phyloP scores from a whole-genome alignment of 2,888 invertebrate genomes.

The Lutraria lutraria region DNA sequence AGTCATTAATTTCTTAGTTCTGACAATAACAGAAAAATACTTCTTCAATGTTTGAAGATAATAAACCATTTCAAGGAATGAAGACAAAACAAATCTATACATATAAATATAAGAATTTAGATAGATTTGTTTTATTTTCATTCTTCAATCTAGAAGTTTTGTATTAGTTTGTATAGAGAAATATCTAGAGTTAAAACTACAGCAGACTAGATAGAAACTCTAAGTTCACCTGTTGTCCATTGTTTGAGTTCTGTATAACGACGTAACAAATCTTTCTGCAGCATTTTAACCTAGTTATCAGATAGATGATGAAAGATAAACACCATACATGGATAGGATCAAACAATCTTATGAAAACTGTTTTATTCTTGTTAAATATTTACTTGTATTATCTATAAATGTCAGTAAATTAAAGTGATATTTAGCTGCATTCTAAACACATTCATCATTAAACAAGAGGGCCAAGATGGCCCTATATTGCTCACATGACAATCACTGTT shows the following conservation, averaged over 20 bases:
- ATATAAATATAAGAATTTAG: background rate
- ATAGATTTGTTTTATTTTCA: background rate
- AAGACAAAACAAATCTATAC: background rate
- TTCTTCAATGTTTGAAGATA: background rate
- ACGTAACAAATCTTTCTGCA: slow-evolving; percentile 81
- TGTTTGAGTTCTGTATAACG: slow-evolving; percentile 82
- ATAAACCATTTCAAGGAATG: background rate
- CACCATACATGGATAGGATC: slow-evolving; percentile 18
- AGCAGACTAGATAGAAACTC: slow-evolving; percentile 30
- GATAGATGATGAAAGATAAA: slow-evolving; percentile 34
- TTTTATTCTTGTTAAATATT: background rate
- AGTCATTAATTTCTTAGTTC: background rate
- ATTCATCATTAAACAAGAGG: too few relatives aligned
- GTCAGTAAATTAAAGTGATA: background rate
- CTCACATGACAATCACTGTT: too few relatives aligned
- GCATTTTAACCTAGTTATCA: slow-evolving; percentile 77
- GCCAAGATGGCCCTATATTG: too few relatives aligned
- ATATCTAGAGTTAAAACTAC: slow-evolving; percentile 37
- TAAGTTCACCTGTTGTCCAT: slow-evolving; percentile 80
- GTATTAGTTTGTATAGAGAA: slow-evolving; percentile 1
- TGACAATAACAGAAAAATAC: background rate
- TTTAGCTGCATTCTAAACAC: too few relatives aligned
- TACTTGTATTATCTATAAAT: background rate
- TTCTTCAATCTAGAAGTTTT: background rate
- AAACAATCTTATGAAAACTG: slow-evolving; percentile 3